Percentiles rank a stretch among this genome's conserved stretches.
Evolutionary conservation across 2,888 invertebrate genomes (phyloP).

Genomic region (Ametastegia equiseti): DNA sequence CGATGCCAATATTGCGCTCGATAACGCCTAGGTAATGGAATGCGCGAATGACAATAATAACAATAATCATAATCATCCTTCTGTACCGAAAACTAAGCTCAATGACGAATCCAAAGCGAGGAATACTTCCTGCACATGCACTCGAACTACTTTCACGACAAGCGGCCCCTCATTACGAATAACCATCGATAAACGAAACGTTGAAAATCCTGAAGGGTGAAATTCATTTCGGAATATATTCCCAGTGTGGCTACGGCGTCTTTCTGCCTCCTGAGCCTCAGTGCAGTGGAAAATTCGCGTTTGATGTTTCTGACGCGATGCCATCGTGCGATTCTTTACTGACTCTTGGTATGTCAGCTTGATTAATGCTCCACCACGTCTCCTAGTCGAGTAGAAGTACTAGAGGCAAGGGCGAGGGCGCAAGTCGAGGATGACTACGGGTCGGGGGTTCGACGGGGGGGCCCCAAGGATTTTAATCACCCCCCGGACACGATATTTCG

Average conservation of each 20-base stretch:
- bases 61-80: neutral
- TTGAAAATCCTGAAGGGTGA: no score
- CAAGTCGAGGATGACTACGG: neutral
- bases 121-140: no score
- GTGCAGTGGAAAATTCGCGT: slow-evolving; percentile 63
- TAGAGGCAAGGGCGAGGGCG: neutral
- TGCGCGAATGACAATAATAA: slow-evolving; percentile 12
- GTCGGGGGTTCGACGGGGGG: neutral
- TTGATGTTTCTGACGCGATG: slow-evolving; percentile 65
- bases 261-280: neutral
- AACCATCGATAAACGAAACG: no score
- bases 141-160: no score
- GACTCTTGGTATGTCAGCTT: slow-evolving; percentile 2
- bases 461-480: neutral
- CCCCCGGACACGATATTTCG: neutral
- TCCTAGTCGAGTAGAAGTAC: neutral
- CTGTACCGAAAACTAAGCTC: neutral
- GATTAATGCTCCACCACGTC: slow-evolving; percentile 38
- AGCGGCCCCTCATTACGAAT: no score
- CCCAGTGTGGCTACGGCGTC: neutral
- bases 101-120: neutral
- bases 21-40: slow-evolving; percentile 31
- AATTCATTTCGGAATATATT: slow-evolving; percentile 20
- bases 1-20: slow-evolving; percentile 37
- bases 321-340: neutral